phyloP scores from a whole-genome alignment of 2,888 invertebrate genomes.

The Molorchus minor region DNA sequence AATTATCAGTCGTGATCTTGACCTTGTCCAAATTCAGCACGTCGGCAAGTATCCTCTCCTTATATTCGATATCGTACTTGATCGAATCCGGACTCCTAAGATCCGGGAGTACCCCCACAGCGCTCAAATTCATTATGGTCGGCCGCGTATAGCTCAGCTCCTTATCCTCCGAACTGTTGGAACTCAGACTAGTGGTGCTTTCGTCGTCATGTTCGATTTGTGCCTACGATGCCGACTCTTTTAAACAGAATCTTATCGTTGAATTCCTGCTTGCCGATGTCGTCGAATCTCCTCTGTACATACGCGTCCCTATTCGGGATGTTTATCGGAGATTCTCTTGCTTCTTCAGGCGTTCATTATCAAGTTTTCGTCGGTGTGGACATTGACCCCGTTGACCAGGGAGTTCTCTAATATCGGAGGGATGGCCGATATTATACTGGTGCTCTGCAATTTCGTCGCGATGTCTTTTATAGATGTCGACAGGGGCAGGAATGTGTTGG shows the following conservation, averaged over 20 bases:
- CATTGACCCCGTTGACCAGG: slow-evolving; percentile 45
- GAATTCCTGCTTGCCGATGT: slow-evolving; percentile 77
- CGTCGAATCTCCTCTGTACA: slow-evolving; percentile 67
- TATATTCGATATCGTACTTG: slow-evolving; percentile 76
- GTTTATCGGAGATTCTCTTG: slow-evolving; percentile 74
- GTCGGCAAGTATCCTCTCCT: slow-evolving; percentile 77
- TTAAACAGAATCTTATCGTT: slow-evolving; percentile 76
- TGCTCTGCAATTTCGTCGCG: slow-evolving; percentile 57
- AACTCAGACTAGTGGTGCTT: slow-evolving; percentile 52
- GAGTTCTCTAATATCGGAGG: slow-evolving; percentile 52
- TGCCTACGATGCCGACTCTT: slow-evolving; percentile 66
- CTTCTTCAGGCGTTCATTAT: slow-evolving; percentile 77
- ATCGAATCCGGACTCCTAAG: slow-evolving; percentile 72
- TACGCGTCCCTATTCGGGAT: slow-evolving; percentile 55
- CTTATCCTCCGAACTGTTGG: slow-evolving; percentile 56
- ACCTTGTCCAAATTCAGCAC: slow-evolving; percentile 70
- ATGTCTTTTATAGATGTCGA: slow-evolving; percentile 54
- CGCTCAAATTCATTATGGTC: slow-evolving; percentile 64
- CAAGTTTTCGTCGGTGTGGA: slow-evolving; percentile 62
- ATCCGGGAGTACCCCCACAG: slow-evolving; percentile 64
- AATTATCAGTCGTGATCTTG: slow-evolving; percentile 37
- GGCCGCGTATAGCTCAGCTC: slow-evolving; percentile 54
- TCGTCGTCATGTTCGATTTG: slow-evolving; percentile 50
- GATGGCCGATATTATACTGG: slow-evolving; percentile 53
- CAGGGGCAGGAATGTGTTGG: slow-evolving; percentile 42